These are phyloP conservation scores for Eulemur mongoz DNA, from an alignment of 2,797 vertebrate species.

Conservation along the genomic window DNA sequence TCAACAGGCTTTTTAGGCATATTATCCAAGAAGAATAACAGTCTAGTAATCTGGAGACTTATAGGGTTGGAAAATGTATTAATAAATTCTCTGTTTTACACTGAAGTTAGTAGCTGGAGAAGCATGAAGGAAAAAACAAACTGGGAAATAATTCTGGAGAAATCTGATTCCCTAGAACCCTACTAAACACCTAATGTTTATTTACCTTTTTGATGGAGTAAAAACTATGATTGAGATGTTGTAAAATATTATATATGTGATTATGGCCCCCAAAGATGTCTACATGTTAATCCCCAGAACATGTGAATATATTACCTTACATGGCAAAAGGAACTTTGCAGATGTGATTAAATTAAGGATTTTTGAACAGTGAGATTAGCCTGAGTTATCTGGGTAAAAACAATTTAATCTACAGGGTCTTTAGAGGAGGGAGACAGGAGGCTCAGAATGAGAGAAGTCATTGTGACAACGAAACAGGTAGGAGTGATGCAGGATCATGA, in stretches of 20 bases:
- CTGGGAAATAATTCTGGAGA: background rate
- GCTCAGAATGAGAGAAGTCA: background rate
- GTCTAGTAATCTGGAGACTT: background rate
- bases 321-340: background rate
- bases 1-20: background rate
- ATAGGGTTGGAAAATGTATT: background rate
- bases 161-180: background rate
- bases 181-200: background rate
- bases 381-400: background rate
- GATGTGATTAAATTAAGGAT: background rate
- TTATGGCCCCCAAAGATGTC: background rate
- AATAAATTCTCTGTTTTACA: background rate
- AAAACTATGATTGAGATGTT: background rate
- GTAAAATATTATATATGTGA: background rate
- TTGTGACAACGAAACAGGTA: background rate
- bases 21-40: background rate
- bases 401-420: background rate
- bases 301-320: background rate
- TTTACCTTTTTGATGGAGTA: background rate
- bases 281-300: background rate
- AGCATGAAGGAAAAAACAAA: background rate
- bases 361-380: background rate
- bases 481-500: background rate
- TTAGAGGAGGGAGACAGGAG: background rate
- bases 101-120: background rate